Evolutionary conservation across 2,797 vertebrate species (phyloP), one percentile per base, ranked within the genome.

Genomic region (Ptychadena robeensis): DNA sequence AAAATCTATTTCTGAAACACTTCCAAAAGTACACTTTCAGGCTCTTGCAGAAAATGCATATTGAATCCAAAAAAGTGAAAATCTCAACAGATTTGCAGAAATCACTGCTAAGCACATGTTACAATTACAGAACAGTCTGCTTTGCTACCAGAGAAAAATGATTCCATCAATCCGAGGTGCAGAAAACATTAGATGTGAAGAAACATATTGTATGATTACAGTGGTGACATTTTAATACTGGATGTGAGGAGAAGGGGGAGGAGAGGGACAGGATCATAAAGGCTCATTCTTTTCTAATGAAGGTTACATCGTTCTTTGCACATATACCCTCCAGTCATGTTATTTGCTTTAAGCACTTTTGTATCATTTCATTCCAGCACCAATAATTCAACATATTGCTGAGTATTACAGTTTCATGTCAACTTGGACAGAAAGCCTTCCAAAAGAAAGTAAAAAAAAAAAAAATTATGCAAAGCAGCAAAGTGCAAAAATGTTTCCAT

Each of bases 361-460:
- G 31, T 83, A 85, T 80, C 80, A 86, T 88, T 89, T 88, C 85
- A 86, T 73, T 88, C 80, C 79, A 85, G 73, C 5, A n/a, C 70
- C 61, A 86, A 72, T 68, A 86, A 87, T 31, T 30, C 25, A 74
- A 15, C 4, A 22, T 65, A 87, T 65, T 61, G 81, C 65, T 73
- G 67, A 78, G 89, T 88, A 74, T 85, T 11, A 86, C 35, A 44
- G 72, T 83, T 87, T 79, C 7, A 34, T 87, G 81, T 88, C 86
- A 86, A 64, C 38, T 85, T 74, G 85, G 77, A 86, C 70, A 80
- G 79, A 83, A 83, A 88, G 87, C n/a, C 86, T 68, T 70, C 79
- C 40, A 75, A 86, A 88, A 74, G 38, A 88, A 87, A 86, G 6
- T 78, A 11, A 18, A 73, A 64, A 73, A 66, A 65, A 65, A 34